Percentiles rank a stretch among this genome's conserved stretches.
These are phyloP conservation scores for Ammodramus savannarum DNA, from an alignment of 2,113 vertebrate species.

Conservation along the genomic window DNA sequence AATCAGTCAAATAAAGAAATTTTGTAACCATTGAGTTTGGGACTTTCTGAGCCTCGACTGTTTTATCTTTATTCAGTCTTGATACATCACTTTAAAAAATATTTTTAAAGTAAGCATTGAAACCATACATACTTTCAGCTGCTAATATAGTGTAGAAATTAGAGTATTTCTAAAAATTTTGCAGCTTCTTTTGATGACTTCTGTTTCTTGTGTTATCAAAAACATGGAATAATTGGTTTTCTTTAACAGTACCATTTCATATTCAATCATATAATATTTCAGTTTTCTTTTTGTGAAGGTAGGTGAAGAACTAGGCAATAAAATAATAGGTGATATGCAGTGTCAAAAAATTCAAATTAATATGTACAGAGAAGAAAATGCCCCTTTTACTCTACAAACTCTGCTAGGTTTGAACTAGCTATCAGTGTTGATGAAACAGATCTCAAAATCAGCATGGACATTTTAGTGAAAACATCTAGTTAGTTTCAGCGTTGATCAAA, in stretches of 20 bases:
- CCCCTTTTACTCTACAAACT: not conserved
- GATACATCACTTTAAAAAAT: not conserved
- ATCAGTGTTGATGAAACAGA: not conserved
- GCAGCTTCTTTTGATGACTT: not conserved
- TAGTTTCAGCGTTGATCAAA: not conserved
- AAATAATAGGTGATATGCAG: not conserved
- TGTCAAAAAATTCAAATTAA: not conserved
- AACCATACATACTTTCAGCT: not conserved
- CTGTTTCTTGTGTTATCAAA: not conserved
- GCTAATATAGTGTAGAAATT: not conserved
- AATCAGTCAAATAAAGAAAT: not conserved
- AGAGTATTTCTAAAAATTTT: not conserved
- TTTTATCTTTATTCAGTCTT: not conserved
- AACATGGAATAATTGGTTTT: not conserved
- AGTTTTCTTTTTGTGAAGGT: rapidly evolving
- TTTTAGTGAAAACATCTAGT: not conserved
- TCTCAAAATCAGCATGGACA: not conserved
- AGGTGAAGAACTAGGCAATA: not conserved
- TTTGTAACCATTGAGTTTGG: not conserved
- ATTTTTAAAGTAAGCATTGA: not conserved
- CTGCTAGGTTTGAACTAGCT: not conserved
- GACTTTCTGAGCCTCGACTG: not conserved
- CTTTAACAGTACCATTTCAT: not conserved
- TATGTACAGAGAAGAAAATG: not conserved
- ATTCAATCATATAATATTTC: not conserved